These are phyloP conservation scores for Babyrousa celebensis DNA, from an alignment of 2,797 vertebrate genomes.

Conservation along the genomic window DNA sequence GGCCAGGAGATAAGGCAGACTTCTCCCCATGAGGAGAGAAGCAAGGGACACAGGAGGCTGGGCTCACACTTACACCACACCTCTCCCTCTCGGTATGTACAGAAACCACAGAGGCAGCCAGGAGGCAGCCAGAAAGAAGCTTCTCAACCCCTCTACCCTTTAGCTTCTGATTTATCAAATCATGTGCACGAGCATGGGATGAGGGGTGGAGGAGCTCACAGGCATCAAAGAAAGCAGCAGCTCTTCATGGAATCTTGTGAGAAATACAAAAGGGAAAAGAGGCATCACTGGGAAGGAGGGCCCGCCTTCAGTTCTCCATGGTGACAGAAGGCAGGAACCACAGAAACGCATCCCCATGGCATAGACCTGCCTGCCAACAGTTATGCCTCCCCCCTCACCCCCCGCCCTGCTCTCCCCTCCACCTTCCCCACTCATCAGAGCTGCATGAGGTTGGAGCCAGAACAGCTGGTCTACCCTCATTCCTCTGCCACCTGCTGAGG, in stretches of 20 bases:
- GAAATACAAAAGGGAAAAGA: not conserved
- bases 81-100: no score
- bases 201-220: not conserved
- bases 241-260: rapidly evolving
- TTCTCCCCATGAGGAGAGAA: not conserved
- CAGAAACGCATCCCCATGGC: not conserved
- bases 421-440: rapidly evolving
- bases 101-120: not conserved
- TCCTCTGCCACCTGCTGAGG: not conserved
- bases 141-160: no score
- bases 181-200: not conserved
- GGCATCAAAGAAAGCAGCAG: not conserved
- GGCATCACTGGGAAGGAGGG: not conserved
- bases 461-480: not conserved
- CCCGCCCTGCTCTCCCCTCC: not conserved
- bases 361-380: not conserved
- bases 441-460: rapidly evolving
- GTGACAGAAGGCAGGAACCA: not conserved
- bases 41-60: rapidly evolving
- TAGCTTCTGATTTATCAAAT: not conserved
- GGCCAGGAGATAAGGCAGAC: not conserved
- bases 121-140: no score
- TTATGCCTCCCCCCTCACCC: not conserved
- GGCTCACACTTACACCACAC: rapidly evolving
- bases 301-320: not conserved